Evolutionary conservation across 2,797 vertebrate genomes (phyloP).

Genomic region (Oreochromis mossambicus): DNA sequence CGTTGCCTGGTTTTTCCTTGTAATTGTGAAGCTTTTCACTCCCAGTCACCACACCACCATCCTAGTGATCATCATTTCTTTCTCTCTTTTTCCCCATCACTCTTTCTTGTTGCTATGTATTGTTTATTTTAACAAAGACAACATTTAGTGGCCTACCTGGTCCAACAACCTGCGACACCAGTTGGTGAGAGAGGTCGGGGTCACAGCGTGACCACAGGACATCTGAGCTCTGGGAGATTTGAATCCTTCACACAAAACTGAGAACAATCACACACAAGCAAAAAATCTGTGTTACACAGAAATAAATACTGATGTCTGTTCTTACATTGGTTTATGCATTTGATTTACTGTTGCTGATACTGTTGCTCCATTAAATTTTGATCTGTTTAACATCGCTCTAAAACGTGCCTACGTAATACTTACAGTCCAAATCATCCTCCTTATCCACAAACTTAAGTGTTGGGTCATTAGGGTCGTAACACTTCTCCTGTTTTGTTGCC

Average conservation of each 20-base stretch:
- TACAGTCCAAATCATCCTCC: constrained; percentile 42
- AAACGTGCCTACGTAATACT: background rate
- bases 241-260: background rate
- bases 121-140: no score
- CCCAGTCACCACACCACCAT: no score
- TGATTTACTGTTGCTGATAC: no score
- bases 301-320: background rate
- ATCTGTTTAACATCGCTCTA: fast-evolving
- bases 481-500: background rate
- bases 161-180: constrained; percentile 57
- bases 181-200: constrained; percentile 56
- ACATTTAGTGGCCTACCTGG: constrained; percentile 2
- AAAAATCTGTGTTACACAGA: fast-evolving
- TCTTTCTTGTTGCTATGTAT: no score
- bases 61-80: no score
- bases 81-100: no score
- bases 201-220: constrained; percentile 68
- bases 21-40: no score
- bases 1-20: no score
- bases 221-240: constrained; percentile 37
- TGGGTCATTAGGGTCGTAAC: constrained; percentile 29
- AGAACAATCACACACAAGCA: fast-evolving
- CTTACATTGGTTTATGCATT: no score
- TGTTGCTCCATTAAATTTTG: no score
- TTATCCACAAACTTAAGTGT: constrained; percentile 38